phyloP scores from a whole-genome alignment of 2,113 vertebrate genomes.

The Centrocercus urophasianus region DNA sequence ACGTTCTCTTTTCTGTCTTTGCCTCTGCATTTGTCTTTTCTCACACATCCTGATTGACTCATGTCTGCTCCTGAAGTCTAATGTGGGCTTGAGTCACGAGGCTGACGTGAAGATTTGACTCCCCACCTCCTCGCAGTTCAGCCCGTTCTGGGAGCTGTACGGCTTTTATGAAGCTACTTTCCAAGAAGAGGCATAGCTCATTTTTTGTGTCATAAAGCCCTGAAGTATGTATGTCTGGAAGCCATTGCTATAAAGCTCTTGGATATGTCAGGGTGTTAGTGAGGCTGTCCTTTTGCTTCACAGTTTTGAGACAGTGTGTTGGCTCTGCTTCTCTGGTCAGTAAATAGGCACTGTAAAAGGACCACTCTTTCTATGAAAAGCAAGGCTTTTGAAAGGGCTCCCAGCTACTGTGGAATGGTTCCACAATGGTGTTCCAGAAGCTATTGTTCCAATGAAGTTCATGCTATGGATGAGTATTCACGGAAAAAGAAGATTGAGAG shows the following conservation, averaged over 20 bases:
- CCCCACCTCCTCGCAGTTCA: neutral
- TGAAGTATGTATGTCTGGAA: neutral
- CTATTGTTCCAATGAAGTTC: neutral
- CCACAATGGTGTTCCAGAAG: neutral
- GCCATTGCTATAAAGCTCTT: neutral
- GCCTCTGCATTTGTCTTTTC: neutral
- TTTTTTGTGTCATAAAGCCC: neutral
- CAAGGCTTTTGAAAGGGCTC: neutral
- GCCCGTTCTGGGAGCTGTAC: neutral
- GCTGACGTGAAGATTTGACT: neutral
- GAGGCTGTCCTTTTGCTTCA: neutral
- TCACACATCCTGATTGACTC: neutral
- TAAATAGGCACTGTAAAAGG: neutral
- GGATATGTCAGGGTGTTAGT: neutral
- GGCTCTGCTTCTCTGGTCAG: neutral
- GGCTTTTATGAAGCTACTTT: neutral
- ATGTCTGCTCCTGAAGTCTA: neutral
- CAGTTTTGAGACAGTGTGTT: neutral
- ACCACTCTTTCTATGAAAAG: neutral
- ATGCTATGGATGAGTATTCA: neutral
- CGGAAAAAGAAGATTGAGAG: neutral
- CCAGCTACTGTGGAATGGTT: neutral
- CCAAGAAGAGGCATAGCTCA: neutral
- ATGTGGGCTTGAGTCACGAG: slow-evolving; percentile 19
- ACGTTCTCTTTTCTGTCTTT: neutral